These are phyloP conservation scores for Thryonomys swinderianus DNA, from an alignment of 2,113 vertebrate species.

Conservation along the genomic window DNA sequence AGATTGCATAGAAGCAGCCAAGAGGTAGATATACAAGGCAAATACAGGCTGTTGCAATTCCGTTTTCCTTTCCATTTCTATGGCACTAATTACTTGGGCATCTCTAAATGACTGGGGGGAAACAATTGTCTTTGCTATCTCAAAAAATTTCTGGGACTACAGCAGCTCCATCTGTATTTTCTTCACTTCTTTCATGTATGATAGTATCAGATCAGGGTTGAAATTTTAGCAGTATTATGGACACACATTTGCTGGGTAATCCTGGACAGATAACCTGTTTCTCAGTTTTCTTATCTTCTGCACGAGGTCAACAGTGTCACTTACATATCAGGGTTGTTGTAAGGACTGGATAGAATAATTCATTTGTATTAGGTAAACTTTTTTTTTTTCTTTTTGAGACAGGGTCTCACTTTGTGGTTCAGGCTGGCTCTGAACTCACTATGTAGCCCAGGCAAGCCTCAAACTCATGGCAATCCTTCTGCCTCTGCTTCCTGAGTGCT, in stretches of 20 bases:
- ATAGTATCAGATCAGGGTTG: not conserved
- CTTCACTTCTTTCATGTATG: slow-evolving; percentile 44
- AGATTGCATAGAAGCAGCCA: slow-evolving; percentile 18
- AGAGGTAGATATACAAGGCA: slow-evolving; percentile 57
- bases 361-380: slow-evolving; percentile 8
- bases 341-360: slow-evolving; percentile 31
- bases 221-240: not conserved
- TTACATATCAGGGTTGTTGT: not conserved
- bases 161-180: slow-evolving; percentile 40
- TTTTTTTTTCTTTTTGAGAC: no score
- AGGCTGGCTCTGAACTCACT: no score
- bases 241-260: slow-evolving; percentile 28
- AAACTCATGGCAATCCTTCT: no score
- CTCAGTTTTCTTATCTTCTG: slow-evolving; percentile 32
- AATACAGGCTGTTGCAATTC: slow-evolving; percentile 20
- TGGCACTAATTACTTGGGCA: slow-evolving; percentile 54
- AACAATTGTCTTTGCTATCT: slow-evolving; percentile 60
- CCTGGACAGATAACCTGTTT: not conserved
- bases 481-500: no score
- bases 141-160: slow-evolving; percentile 49
- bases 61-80: slow-evolving; percentile 43
- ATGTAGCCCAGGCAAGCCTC: no score
- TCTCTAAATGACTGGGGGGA: not conserved
- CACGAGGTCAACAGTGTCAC: not conserved
- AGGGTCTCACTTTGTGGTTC: no score